A percentile compares a stretch with the other conserved stretches of the same genome.
These are phyloP conservation scores for Octodonta nipae DNA, from an alignment of 2,888 invertebrate species.

Conservation along the genomic window DNA sequence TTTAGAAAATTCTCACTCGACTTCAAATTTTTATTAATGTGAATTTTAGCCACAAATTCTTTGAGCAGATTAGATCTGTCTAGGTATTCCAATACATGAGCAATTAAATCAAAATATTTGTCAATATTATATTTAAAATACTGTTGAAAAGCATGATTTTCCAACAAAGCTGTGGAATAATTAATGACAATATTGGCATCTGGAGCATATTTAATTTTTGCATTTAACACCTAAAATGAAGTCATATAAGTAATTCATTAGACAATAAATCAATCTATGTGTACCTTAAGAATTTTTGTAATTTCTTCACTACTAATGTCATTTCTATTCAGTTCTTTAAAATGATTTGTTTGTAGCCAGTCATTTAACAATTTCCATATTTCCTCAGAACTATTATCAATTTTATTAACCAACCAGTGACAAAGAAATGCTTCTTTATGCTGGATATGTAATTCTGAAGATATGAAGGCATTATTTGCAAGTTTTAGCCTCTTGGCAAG, in stretches of 20 bases:
- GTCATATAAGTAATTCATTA: too few species aligned
- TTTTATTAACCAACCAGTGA: conserved; percentile 18
- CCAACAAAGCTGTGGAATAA: too few species aligned
- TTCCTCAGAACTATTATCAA: conserved; percentile 11
- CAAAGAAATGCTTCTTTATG: conserved; percentile 20
- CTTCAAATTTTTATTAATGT: too few species aligned
- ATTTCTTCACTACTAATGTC: conserved; percentile 20
- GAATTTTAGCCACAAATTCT: too few species aligned
- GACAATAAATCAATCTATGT: too few species aligned
- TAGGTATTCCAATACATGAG: conserved; percentile 11
- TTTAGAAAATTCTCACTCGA: conserved; percentile 6
- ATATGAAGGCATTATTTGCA: conserved; percentile 24
- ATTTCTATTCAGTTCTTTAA: conserved; percentile 18
- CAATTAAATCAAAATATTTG: conserved; percentile 19
- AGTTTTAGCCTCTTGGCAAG: conserved; percentile 24
- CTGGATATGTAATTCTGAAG: conserved; percentile 15
- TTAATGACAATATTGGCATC: too few species aligned
- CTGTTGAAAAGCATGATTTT: conserved; percentile 20
- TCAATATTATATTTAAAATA: conserved; percentile 22
- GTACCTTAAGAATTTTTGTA: conserved; percentile 9
- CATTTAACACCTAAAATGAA: too few species aligned
- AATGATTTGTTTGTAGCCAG: conserved; percentile 21
- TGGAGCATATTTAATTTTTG: too few species aligned
- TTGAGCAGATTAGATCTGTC: too few species aligned
- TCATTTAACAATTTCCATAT: conserved; percentile 16